phyloP scores from a whole-genome alignment of 2,113 vertebrate genomes.

The Bubo blakistoni region DNA sequence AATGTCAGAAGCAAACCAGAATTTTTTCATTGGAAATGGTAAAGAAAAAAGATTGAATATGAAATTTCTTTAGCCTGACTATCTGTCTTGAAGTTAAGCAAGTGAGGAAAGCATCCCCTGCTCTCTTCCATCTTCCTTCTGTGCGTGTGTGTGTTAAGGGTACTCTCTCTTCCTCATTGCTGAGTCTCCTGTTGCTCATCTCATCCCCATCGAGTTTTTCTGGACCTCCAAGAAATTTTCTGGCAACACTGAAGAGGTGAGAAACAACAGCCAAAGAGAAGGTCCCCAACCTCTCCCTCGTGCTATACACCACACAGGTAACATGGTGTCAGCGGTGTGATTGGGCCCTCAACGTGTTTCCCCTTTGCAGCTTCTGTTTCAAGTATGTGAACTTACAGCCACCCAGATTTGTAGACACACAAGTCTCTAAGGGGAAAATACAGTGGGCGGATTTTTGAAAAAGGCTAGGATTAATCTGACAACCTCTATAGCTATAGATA shows the following conservation, averaged over 20 bases:
- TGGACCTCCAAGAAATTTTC: background rate
- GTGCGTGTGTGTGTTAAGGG: background rate
- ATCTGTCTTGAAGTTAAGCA: background rate
- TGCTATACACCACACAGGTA: background rate
- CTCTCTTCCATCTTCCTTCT: background rate
- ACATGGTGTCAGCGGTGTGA: rapidly evolving
- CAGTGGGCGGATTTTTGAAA: background rate
- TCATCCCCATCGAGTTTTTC: background rate
- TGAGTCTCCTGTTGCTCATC: background rate
- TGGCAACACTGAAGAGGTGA: background rate
- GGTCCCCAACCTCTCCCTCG: background rate
- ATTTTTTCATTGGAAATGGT: background rate
- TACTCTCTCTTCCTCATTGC: background rate
- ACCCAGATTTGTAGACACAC: background rate
- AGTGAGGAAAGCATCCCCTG: background rate
- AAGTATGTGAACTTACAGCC: background rate
- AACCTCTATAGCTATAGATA: conserved; percentile 1
- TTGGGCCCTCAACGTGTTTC: background rate
- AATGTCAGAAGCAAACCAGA: background rate
- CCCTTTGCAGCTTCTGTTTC: background rate
- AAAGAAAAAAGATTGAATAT: background rate
- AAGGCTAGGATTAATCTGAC: background rate
- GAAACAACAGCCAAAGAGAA: background rate
- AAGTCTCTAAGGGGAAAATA: background rate
- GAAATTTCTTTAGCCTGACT: background rate